Evolutionary conservation across 2,113 vertebrate genomes (phyloP).

Genomic region (Anoura caudifer): DNA sequence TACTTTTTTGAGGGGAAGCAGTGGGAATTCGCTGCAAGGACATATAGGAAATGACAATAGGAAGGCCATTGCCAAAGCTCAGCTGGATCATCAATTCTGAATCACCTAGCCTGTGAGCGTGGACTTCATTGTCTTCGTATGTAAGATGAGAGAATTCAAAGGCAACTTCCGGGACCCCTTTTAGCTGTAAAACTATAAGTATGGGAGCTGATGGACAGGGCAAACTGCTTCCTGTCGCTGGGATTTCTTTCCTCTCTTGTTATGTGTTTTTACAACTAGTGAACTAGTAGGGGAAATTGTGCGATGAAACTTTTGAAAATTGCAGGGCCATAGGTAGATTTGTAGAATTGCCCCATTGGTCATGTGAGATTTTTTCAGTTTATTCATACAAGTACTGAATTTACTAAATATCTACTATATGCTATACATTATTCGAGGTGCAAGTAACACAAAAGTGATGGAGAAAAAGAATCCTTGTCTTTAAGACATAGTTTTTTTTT

Average conservation of each 20-base stretch:
- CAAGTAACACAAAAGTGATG: background rate
- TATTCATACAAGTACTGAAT: slow-evolving; percentile 7
- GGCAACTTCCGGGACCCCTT: background rate
- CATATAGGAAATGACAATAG: background rate
- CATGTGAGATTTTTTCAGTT: background rate
- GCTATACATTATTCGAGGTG: background rate
- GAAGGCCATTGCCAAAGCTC: background rate
- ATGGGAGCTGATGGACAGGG: background rate
- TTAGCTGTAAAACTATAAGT: background rate
- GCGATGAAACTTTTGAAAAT: background rate
- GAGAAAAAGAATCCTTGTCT: background rate
- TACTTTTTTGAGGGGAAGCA: background rate
- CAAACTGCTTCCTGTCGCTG: background rate
- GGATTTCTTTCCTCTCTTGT: background rate
- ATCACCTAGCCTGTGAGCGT: background rate
- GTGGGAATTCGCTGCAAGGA: background rate
- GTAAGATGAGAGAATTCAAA: slow-evolving; percentile 10
- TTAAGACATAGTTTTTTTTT: background rate
- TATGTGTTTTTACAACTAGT: background rate
- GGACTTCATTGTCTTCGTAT: background rate
- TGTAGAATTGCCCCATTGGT: background rate
- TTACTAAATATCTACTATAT: background rate
- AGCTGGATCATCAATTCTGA: background rate
- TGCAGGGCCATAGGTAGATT: background rate
- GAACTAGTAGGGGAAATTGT: background rate